Base-by-base conservation (phyloP, 2,888 invertebrate genomes). In the Troilus luridus region DNA sequence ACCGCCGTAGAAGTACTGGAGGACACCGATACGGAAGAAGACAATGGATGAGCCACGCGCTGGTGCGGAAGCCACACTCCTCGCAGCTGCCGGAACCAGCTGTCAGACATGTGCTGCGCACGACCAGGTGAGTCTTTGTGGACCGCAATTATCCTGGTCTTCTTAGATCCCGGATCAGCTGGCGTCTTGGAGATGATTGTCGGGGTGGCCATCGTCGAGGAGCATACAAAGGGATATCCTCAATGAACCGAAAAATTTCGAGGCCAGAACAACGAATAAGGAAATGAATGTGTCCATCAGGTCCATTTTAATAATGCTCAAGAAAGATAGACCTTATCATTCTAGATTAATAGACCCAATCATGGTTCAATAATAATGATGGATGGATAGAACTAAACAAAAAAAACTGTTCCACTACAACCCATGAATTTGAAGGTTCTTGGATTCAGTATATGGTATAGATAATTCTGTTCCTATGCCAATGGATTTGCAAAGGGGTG, bases 31-130 rank as follows among this genome's bases (percentile, higher is more conserved):
- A 14, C 85, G 85, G 85, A 85, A 85, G 85, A 85, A 56, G 85
- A 56, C 56, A 21, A n/a, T 56, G 56, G 21, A n/a, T 0, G 19
- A 11, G 56, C 85, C 85, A 85, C 85, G 85, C 85, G 85, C 85
- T 85, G 85, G 85, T 85, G 85, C 85, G 89, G 89, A 89, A 89
- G 89, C 89, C 89, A 89, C 89, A 62, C 89, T 62, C 89, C 89
- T 14, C 21, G 54, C 89, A 89, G 89, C 89, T 89, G 89, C 60
- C 89, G 89, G 89, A 89, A 64, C 89, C 89, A 89, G 89, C 41
- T 89, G 89, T 19, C 60, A 17, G 64, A 54, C 89, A 89, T 89
- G 89, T 89, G 89, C 89, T 54, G 64, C 89, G 64, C 67, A 89
- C 89, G 85, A 54, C 85, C 85, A 85, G 85, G 85, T 85, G 85